phyloP scores from a whole-genome alignment of 2,797 vertebrate genomes.

The Dipus sagitta region DNA sequence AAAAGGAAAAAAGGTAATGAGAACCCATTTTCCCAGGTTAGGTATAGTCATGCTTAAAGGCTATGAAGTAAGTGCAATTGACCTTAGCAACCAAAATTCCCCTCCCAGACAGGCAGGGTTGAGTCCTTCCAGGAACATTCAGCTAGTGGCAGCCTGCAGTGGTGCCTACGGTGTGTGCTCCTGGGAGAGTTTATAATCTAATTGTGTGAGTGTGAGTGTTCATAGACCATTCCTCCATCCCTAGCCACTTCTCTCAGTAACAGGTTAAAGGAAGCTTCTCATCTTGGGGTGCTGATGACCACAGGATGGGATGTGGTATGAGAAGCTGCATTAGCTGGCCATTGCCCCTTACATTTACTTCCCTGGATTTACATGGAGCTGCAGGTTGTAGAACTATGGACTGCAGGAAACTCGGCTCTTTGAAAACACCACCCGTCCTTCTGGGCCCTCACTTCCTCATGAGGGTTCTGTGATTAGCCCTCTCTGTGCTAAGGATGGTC shows the following conservation, averaged over 20 bases:
- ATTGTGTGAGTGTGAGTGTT: neutral
- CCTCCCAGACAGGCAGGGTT: neutral
- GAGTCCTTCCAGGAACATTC: accelerated
- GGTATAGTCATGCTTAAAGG: neutral
- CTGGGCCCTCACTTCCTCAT: neutral
- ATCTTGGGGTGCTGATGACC: neutral
- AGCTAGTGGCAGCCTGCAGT: neutral
- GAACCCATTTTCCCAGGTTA: neutral
- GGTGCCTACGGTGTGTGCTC: neutral
- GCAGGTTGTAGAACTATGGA: neutral
- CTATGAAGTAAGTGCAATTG: neutral
- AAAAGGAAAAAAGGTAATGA: neutral
- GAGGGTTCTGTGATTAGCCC: neutral
- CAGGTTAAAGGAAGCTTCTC: accelerated
- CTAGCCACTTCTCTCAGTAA: neutral
- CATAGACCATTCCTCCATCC: neutral
- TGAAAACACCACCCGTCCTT: neutral
- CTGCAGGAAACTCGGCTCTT: neutral
- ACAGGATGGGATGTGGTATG: neutral
- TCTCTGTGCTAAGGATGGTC: neutral
- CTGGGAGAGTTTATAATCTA: neutral
- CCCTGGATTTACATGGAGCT: neutral
- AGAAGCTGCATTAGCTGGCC: neutral
- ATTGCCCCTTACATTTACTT: neutral
- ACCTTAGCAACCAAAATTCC: neutral